Evolutionary conservation across 1,140 invertebrate species (phyloP).

Genomic region (Drosophila pachea): DNA sequence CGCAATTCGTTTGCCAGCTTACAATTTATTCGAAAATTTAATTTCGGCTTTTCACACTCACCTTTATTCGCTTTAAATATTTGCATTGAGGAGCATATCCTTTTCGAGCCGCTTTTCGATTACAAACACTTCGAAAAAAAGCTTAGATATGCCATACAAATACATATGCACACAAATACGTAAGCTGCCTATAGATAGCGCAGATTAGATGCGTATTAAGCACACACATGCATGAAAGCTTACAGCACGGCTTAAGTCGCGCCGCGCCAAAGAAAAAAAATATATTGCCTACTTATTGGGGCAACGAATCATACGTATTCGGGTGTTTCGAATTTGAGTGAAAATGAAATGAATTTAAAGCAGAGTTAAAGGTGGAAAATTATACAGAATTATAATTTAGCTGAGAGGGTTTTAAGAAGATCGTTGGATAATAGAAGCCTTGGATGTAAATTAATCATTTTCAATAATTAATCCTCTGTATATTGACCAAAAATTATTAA

Average conservation of each 20-base stretch:
- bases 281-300: slow-evolving; percentile 29
- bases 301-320: neutral
- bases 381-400: no score
- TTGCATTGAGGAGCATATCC: neutral
- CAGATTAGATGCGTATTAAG: slow-evolving; percentile 46
- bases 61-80: neutral
- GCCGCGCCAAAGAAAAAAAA: neutral
- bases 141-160: slow-evolving; percentile 6
- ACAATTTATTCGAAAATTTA: neutral
- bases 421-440: no score
- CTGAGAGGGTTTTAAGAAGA: no score
- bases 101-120: slow-evolving; percentile 11
- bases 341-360: neutral
- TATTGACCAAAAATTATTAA: no score
- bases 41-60: neutral
- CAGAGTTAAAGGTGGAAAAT: no score
- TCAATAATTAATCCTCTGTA: no score
- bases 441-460: no score
- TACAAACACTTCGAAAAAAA: neutral
- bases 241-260: slow-evolving; percentile 31
- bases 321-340: neutral
- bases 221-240: slow-evolving; percentile 30
- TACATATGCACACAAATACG: slow-evolving; percentile 6
- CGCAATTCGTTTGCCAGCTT: no score
- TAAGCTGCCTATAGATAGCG: slow-evolving; percentile 47